Base-by-base conservation (phyloP, 1,140 invertebrate species). In the Dermatophagoides farinae region DNA sequence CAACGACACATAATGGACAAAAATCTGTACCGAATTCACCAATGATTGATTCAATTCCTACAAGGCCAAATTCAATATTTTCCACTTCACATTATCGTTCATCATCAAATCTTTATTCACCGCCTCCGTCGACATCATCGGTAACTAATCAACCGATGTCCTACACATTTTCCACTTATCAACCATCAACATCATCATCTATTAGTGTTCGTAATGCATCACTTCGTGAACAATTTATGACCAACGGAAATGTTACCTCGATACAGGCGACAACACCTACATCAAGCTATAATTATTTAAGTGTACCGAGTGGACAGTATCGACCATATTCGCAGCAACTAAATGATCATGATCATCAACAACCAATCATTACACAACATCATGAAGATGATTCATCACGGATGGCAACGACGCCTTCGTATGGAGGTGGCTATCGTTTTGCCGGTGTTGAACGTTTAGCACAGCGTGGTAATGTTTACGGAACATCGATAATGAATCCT, bases 371-470 rank as follows among this genome's bases (percentile, higher is more conserved):
- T 20, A 50, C 10, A 14, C 47, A 50, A 5, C 2, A 20, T 50
- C n/a, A 1, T 31, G 31, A 31, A 4, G 47, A 5, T 50, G 5
- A 4, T 20, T 40, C 16, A 38, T 1, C 60, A 16, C 2, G 8
- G 14, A 61, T 22, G 10, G 58, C 60, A 14, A 61, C 44, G 18
- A 54, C 20, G 16, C 51, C 61, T 9, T 41, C 58, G 1, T 38
- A 44, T 40, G 46, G 25, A 6, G 53, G 37, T 14, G 51, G 55
- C 0, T 72, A 79, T 62, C 72, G 82, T 60, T 67, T 72, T 51
- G 80, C 81, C 16, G 82, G 82, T 67, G 73, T 83, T 12, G 82
- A 83, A 67, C 77, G 80, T 65, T 72, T 84, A 62, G 80, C 81
- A 18, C 73, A 82, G 10, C 74, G 82, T 46, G 82, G 84, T 67